Evolutionary conservation across 2,113 vertebrate species (phyloP).

Genomic region (Urocynchramus pylzowi): DNA sequence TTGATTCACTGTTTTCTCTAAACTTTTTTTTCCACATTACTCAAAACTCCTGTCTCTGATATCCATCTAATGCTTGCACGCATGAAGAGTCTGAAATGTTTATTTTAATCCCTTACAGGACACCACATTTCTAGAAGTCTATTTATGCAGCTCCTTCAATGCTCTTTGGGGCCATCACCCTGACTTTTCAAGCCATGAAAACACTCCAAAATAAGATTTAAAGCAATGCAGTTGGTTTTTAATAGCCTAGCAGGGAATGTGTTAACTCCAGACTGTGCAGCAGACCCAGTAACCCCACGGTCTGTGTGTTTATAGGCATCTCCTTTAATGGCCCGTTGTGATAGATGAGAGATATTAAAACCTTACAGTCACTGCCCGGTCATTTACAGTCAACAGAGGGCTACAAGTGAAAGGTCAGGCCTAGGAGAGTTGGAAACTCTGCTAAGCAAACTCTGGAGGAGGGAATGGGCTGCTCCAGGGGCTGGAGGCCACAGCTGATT

Average conservation of each 20-base stretch:
- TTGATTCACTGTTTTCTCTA: neutral
- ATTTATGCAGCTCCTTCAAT: neutral
- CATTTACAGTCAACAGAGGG: neutral
- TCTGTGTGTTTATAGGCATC: neutral
- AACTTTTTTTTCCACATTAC: neutral
- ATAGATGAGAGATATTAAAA: neutral
- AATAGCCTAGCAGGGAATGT: neutral
- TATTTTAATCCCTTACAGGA: neutral
- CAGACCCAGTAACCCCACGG: fast-evolving
- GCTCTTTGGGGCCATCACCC: neutral
- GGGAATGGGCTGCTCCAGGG: neutral
- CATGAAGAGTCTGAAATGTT: neutral
- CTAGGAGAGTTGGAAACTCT: neutral
- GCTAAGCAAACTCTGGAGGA: neutral
- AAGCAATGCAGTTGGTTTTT: neutral
- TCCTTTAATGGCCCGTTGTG: neutral
- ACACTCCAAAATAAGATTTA: neutral
- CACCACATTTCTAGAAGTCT: neutral
- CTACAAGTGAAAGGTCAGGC: neutral
- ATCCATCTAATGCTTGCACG: neutral
- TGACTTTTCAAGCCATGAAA: neutral
- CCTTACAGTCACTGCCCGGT: neutral
- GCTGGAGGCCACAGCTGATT: neutral
- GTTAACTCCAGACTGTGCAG: neutral
- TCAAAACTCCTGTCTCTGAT: neutral